Base-by-base conservation (phyloP, 2,797 vertebrate species). In the Pogonophryne albipinna region DNA sequence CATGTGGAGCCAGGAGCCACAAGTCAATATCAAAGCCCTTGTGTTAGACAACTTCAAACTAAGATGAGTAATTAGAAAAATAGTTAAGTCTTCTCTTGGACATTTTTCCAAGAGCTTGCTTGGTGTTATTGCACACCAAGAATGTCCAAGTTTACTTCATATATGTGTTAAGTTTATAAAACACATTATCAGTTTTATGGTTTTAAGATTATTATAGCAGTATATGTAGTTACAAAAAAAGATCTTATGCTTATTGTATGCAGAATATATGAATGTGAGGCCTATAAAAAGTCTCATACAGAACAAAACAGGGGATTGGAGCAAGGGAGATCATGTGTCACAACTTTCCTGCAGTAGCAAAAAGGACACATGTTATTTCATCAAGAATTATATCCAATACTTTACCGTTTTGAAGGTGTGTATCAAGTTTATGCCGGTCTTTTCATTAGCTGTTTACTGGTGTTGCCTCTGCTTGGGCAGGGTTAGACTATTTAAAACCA, bases 1-100 rank as follows among this genome's bases (percentile, higher is more conserved):
- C 19, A 38, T 38, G 51, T 7, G 34, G 57, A 79, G 78, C 60
- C 44, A 58, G n/a, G 14, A 87, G 58, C 86, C 71, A 42, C 66
- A 68, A 63, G 76, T 83, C 81, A 77, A 82, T 85, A 77, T 79
- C 49, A 85, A 74, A 85, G 66, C 51, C 59, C 51, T 68, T 56
- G 27, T 38, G 34, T 38, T 9, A 31, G 50, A 74, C 44, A 19
- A 44, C 77, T 81, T 85, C 46, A 70, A 62, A 72, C 52, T 56
- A 66, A 76, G 65, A 56, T 38, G 62, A 71, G 49, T 82, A 75
- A 89, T 89, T 80, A 52, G 65, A 69, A 63, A 66, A 44, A 73
- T 16, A 57, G 45, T 50, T 3, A 58, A 50, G 61, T 74, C 31
- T 47, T 74, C 47, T 42, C 0, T 2, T 53, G 38, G 15, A 69